A percentile compares a stretch with the other conserved stretches of the same genome.
These are phyloP conservation scores for Metellina segmentata DNA, from an alignment of 2,888 invertebrate species.

Conservation along the genomic window DNA sequence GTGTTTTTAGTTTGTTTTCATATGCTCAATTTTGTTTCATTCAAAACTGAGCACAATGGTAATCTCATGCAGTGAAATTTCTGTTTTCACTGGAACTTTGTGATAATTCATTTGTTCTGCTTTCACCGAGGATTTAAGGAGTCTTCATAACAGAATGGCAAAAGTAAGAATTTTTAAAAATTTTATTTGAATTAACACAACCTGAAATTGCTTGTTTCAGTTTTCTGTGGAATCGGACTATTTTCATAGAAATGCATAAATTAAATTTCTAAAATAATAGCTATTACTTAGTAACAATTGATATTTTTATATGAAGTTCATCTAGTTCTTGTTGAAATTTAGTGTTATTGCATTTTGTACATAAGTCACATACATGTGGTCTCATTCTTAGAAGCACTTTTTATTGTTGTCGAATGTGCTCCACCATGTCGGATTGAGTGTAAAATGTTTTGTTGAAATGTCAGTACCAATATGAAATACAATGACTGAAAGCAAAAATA, in stretches of 20 bases:
- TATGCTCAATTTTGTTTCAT: slow-evolving; percentile 63
- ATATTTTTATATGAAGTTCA: slow-evolving; percentile 71
- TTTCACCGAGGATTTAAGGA: slow-evolving; percentile 23
- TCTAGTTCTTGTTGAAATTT: slow-evolving; percentile 55
- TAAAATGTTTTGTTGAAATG: slow-evolving; percentile 63
- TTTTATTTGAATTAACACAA: background rate
- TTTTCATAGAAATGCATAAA: slow-evolving; percentile 19
- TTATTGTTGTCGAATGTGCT: slow-evolving; percentile 60
- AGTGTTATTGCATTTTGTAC: slow-evolving; percentile 67
- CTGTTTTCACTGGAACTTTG: slow-evolving; percentile 54
- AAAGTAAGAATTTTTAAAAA: background rate
- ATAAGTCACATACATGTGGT: slow-evolving; percentile 57
- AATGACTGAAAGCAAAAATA: slow-evolving; percentile 64
- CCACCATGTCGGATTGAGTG: slow-evolving; percentile 59
- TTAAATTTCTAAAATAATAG: slow-evolving; percentile 36
- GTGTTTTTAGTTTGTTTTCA: slow-evolving; percentile 55
- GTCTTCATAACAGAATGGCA: background rate
- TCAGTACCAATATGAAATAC: slow-evolving; percentile 52
- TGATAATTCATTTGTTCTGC: slow-evolving; percentile 70
- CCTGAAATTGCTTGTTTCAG: background rate
- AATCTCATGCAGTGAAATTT: slow-evolving; percentile 67
- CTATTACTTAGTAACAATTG: slow-evolving; percentile 37
- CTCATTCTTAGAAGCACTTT: slow-evolving; percentile 71
- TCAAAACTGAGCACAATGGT: slow-evolving; percentile 66
- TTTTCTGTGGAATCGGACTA: background rate